Percentiles rank a stretch among this genome's conserved stretches.
These are phyloP conservation scores for Orchestes rusci DNA, from an alignment of 2,888 invertebrate genomes.

Conservation along the genomic window DNA sequence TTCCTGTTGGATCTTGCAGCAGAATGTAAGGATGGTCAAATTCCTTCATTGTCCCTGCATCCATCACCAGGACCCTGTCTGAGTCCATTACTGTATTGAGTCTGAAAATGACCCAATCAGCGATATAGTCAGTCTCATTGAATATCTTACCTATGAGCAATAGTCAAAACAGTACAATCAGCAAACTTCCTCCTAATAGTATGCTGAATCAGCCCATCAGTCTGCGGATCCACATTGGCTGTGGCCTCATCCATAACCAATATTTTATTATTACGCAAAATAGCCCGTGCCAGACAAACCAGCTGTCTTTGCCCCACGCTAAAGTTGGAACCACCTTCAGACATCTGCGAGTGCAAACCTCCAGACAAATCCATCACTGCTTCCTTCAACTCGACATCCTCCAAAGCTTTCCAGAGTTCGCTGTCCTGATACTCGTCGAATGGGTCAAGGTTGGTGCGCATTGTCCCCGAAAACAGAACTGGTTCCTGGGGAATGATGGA, in stretches of 20 bases:
- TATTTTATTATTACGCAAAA: slow-evolving; percentile 43
- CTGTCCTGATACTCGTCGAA: slow-evolving; percentile 72
- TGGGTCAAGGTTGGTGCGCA: slow-evolving; percentile 86
- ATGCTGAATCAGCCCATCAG: slow-evolving; percentile 67
- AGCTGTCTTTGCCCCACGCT: slow-evolving; percentile 57
- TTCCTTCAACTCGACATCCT: slow-evolving; percentile 73
- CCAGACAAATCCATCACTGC: slow-evolving; percentile 44
- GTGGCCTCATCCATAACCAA: slow-evolving; percentile 62
- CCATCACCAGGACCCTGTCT: slow-evolving; percentile 70
- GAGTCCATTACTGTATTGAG: slow-evolving; percentile 83
- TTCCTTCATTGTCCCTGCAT: slow-evolving; percentile 69
- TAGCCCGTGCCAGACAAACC: slow-evolving; percentile 61
- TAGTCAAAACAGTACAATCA: slow-evolving; percentile 72
- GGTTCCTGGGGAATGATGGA: slow-evolving; percentile 55
- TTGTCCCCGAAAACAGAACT: slow-evolving; percentile 71
- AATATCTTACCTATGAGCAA: slow-evolving; percentile 59
- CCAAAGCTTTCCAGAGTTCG: slow-evolving; percentile 70
- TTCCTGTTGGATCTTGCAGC: slow-evolving; percentile 49
- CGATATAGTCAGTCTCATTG: background rate
- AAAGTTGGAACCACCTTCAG: slow-evolving; percentile 52
- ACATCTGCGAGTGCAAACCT: slow-evolving; percentile 44
- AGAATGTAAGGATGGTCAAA: slow-evolving; percentile 65
- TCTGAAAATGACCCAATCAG: slow-evolving; percentile 7
- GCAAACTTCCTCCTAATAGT: slow-evolving; percentile 69
- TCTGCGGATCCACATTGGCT: slow-evolving; percentile 73